phyloP scores from a whole-genome alignment of 1,140 invertebrate genomes.

The Temnothorax curvispinosus region DNA sequence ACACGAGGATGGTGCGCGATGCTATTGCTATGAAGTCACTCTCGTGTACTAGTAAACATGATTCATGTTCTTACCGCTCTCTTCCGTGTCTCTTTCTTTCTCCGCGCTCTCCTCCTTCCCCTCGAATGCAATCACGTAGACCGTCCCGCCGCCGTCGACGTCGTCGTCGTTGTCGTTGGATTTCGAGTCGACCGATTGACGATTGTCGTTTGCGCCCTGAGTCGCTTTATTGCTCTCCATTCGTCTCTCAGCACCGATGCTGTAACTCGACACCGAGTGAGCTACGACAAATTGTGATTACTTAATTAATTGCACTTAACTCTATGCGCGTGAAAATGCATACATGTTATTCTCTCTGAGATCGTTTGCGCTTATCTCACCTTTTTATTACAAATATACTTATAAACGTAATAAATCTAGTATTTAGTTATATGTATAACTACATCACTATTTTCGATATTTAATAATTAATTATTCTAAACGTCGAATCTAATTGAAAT shows the following conservation, averaged over 20 bases:
- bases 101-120: conserved; percentile 71
- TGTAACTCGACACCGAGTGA: conserved; percentile 72
- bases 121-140: conserved; percentile 78
- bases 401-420: neutral
- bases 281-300: conserved; percentile 66
- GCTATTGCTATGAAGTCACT: neutral
- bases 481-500: neutral
- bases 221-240: conserved; percentile 63
- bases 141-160: conserved; percentile 72
- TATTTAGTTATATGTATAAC: neutral
- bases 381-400: neutral
- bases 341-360: neutral
- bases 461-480: neutral
- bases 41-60: neutral
- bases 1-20: neutral
- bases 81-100: conserved; percentile 74
- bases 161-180: conserved; percentile 37
- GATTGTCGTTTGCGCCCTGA: conserved; percentile 52
- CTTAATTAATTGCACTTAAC: conserved; percentile 24
- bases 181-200: conserved; percentile 44
- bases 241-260: conserved; percentile 60
- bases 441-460: neutral
- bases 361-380: neutral
- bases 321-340: neutral
- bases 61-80: conserved; percentile 66